A percentile compares a stretch with the other conserved stretches of the same genome.
These are phyloP conservation scores for Polydesmus complanatus DNA, from an alignment of 2,888 invertebrate genomes.

Conservation along the genomic window DNA sequence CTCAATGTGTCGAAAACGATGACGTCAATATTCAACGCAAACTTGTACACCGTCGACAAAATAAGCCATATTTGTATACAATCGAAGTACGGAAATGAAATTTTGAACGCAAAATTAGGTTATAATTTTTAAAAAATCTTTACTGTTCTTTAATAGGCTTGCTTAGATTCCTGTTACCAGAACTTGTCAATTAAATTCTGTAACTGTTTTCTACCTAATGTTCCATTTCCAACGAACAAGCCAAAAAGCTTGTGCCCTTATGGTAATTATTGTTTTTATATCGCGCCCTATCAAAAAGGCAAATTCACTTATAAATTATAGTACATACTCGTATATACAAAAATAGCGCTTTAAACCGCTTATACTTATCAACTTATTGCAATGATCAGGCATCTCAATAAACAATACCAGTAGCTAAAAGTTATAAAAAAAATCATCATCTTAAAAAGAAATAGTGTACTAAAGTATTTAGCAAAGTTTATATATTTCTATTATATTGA, in stretches of 20 bases:
- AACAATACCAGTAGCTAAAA: too few relatives aligned
- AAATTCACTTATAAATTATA: too few relatives aligned
- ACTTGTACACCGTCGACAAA: not conserved
- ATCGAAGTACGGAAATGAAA: constrained; percentile 5
- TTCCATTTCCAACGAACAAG: not conserved
- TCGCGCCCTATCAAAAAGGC: too few relatives aligned
- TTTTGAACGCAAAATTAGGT: not conserved
- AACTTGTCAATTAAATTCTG: constrained; percentile 3
- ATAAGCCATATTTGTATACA: constrained; percentile 7
- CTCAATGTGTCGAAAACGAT: not conserved
- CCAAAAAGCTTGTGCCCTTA: not conserved
- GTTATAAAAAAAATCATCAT: too few relatives aligned
- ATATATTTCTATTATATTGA: too few relatives aligned
- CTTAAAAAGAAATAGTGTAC: too few relatives aligned
- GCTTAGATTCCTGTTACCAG: constrained; percentile 3
- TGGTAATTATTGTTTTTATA: too few relatives aligned
- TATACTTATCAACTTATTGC: too few relatives aligned
- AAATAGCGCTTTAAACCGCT: too few relatives aligned
- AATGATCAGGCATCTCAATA: too few relatives aligned
- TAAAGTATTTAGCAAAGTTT: too few relatives aligned
- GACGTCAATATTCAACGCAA: not conserved
- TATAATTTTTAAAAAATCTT: not conserved
- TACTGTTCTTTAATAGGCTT: constrained; percentile 1
- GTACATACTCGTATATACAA: too few relatives aligned
- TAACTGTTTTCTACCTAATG: not conserved